Base-by-base conservation (phyloP, 53 echinoderm and acorn worm genomes). In the Patiria pectinifera region DNA sequence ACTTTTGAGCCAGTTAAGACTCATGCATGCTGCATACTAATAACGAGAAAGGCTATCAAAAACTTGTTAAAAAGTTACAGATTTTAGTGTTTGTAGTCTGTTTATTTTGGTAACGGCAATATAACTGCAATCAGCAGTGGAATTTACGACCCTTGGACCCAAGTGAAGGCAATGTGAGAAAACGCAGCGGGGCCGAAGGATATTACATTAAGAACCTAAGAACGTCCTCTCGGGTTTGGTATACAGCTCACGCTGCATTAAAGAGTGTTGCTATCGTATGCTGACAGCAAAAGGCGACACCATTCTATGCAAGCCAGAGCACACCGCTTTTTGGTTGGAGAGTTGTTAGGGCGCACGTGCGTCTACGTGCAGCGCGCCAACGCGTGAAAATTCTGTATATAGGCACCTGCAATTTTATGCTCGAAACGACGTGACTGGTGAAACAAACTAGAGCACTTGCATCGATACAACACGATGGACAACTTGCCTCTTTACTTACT, bases 241-340 rank as follows among this genome's bases (percentile, higher is more conserved):
- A 26, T 11, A 47, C 77, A 45, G 45, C 43, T 45, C 47, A 79
- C 80, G 80, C 80, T 79, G 80, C 80, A 79, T 79, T 45, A 22
- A 14, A 22, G 11, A 59, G 83, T 59, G 83, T 82, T 60, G 83
- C 83, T 59, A 82, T 82, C 83, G 58, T 59, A 81, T 48, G 47
- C 81, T 18, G 81, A 81, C 21, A 60, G 83, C 83, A 82, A 82
- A 16, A 21, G 6, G 21, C 22, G 22, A 59, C 83, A 11, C 60
- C 66, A 3, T 66, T 66, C 14, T 66, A 18, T 66, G 66, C 12
- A 66, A 66, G 19, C 66, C 4, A 18, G 15, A 18, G 10, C 66
- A 66, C 66, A 66, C 66, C 3, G 66, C 66, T 3, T 3, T 82
- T 11, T 15, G 24, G 11, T 79, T 76, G 22, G 44, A 76, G 80